These are phyloP conservation scores for Philaethria dido DNA, from an alignment of 2,888 invertebrate species.

Conservation along the genomic window DNA sequence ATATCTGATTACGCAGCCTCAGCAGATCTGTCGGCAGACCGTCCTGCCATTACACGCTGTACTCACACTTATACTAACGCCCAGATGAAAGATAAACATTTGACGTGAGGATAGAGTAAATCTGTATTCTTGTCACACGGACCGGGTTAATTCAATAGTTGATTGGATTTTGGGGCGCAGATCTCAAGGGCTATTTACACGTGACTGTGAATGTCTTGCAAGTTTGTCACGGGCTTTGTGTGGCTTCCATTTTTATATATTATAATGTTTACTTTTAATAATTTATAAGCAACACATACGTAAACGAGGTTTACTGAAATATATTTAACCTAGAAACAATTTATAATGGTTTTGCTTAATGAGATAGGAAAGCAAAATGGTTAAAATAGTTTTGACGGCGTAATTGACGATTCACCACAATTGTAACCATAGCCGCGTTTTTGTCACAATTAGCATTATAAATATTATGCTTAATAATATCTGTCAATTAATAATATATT, in stretches of 20 bases:
- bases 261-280: neutral
- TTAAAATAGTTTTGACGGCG: slow-evolving; percentile 22
- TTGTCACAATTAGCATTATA: slow-evolving; percentile 23
- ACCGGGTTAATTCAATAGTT: slow-evolving; percentile 82
- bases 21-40: slow-evolving; percentile 60
- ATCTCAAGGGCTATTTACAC: slow-evolving; percentile 68
- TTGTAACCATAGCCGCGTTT: slow-evolving; percentile 19
- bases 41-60: slow-evolving; percentile 56
- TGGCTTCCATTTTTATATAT: slow-evolving; percentile 39
- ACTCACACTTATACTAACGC: slow-evolving; percentile 64
- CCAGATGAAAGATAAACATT: slow-evolving; percentile 83
- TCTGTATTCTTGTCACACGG: slow-evolving; percentile 83
- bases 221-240: slow-evolving; percentile 28
- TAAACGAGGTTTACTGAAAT: neutral
- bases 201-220: slow-evolving; percentile 48
- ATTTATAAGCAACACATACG: too few relatives aligned
- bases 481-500: neutral
- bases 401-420: slow-evolving; percentile 22
- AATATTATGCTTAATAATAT: neutral
- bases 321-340: slow-evolving; percentile 16
- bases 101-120: slow-evolving; percentile 78
- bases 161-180: slow-evolving; percentile 82
- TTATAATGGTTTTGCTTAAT: slow-evolving; percentile 39
- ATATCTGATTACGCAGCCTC: slow-evolving; percentile 52
- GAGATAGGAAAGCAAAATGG: slow-evolving; percentile 23